phyloP scores from a whole-genome alignment of 2,888 invertebrate genomes.

The Pachliopta kotzebuea region DNA sequence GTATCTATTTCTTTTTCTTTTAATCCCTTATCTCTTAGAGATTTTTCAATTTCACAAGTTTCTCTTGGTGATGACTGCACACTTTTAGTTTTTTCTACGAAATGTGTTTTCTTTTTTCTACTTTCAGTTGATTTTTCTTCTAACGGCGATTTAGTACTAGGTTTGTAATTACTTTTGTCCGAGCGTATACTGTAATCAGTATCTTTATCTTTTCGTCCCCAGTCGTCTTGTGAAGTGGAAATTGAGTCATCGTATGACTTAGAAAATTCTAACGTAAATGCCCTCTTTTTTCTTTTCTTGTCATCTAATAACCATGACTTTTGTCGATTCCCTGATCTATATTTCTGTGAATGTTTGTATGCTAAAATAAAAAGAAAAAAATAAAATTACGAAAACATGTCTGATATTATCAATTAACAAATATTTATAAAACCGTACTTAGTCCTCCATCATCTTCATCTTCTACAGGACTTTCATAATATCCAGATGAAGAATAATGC shows the following conservation, averaged over 20 bases:
- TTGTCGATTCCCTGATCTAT: slow-evolving; percentile 64
- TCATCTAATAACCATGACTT: slow-evolving; percentile 85
- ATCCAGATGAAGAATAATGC: slow-evolving; percentile 87
- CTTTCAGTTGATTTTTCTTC: slow-evolving; percentile 63
- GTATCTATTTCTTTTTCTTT: slow-evolving; percentile 65
- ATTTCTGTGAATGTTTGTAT: slow-evolving; percentile 76
- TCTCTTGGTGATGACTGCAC: slow-evolving; percentile 69
- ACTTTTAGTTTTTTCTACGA: slow-evolving; percentile 70
- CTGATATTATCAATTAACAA: slow-evolving; percentile 26
- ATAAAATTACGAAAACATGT: slow-evolving; percentile 8
- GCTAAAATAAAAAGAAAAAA: slow-evolving; percentile 48
- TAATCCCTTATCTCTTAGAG: slow-evolving; percentile 59
- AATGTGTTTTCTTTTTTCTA: slow-evolving; percentile 74
- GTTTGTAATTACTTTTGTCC: slow-evolving; percentile 55
- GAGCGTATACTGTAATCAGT: slow-evolving; percentile 54
- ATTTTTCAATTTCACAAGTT: slow-evolving; percentile 61
- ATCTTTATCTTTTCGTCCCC: slow-evolving; percentile 63
- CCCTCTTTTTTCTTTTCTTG: slow-evolving; percentile 85
- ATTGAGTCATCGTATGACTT: slow-evolving; percentile 80
- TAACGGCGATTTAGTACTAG: slow-evolving; percentile 57
- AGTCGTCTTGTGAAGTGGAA: slow-evolving; percentile 74
- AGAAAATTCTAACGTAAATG: slow-evolving; percentile 88
- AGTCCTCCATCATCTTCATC: slow-evolving; percentile 81
- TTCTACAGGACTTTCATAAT: slow-evolving; percentile 87
- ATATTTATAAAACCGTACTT: slow-evolving; percentile 45